Evolutionary conservation across 2,888 invertebrate species (phyloP), one percentile per base, ranked within the genome.

Genomic region (Itoplectis maculator): DNA sequence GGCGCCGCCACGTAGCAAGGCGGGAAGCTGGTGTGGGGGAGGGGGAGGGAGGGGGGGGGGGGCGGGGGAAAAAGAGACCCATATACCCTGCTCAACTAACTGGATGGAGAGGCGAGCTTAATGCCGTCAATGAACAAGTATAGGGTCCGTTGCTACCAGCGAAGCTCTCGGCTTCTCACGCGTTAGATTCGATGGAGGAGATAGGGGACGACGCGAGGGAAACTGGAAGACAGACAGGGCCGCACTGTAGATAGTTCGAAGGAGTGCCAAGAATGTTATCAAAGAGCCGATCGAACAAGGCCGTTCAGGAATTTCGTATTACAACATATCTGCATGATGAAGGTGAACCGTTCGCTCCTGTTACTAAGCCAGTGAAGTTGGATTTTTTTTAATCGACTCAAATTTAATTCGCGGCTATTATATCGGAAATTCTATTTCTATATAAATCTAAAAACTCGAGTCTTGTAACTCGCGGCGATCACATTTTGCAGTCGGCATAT

Each of bases 1-100:
- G 79, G 69, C 81, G 66, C 72, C 84, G 72, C 83, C 85, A 83
- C 74, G 51, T 40, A 56, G 73, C 45, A 18, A 79, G 76, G 47
- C 49, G 47, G 8, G 49, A 35, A 40, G 63, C 63, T n/a, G 5
- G 73, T 74, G 68, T 42, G 49, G 63, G 78, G 35, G 61, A 85
- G 78, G 83, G 83, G 79, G 70, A 79, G 85, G 87, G 15, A 63
- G 65, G n/a, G n/a, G n/a, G n/a, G n/a, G n/a, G n/a, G n/a, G n/a
- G n/a, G 29, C 29, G 29, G 29, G 29, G 29, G 3, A 29, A 29
- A 29, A 29, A 29, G 29, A 29, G 29, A 29, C 29, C 29, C 29
- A 29, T 29, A 56, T 18, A 69, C 23, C 20, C 49, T 56, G 51
- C 59, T 61, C 59, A 29, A 68, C 70, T 59, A 76, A 66, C 51